These are phyloP conservation scores for Mixornis gularis DNA, from an alignment of 2,113 vertebrate species.

Conservation along the genomic window DNA sequence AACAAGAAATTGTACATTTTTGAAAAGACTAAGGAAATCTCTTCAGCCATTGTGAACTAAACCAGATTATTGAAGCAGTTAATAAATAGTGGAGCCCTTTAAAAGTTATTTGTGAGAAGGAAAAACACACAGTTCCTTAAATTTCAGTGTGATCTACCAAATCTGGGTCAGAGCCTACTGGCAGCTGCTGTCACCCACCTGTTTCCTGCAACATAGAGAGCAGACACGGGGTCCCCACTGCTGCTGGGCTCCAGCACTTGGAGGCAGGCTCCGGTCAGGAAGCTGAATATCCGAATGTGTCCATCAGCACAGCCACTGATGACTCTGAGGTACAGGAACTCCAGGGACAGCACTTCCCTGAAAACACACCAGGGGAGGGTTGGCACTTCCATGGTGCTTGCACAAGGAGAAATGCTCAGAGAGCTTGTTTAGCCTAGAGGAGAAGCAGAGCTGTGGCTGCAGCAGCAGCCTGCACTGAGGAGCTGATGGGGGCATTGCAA, in stretches of 20 bases:
- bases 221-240: conserved; percentile 69
- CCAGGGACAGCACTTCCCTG: conserved; percentile 84
- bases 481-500: neutral
- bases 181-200: conserved; percentile 68
- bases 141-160: neutral
- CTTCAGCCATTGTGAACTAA: neutral
- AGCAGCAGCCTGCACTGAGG: neutral
- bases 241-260: conserved; percentile 71
- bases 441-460: neutral
- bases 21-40: neutral
- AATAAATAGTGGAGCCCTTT: neutral
- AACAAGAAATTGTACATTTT: neutral
- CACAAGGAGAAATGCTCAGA: neutral
- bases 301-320: conserved; percentile 87
- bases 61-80: neutral
- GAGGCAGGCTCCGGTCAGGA: conserved; percentile 82
- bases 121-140: neutral
- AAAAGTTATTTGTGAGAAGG: neutral
- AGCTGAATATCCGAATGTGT: conserved; percentile 85
- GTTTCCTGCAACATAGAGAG: conserved; percentile 71
- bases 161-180: neutral
- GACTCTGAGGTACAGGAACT: conserved; percentile 80
- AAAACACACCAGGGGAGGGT: neutral
- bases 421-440: neutral
- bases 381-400: neutral